phyloP scores from a whole-genome alignment of 2,888 invertebrate species.

The Tetrapedia diversipes region DNA sequence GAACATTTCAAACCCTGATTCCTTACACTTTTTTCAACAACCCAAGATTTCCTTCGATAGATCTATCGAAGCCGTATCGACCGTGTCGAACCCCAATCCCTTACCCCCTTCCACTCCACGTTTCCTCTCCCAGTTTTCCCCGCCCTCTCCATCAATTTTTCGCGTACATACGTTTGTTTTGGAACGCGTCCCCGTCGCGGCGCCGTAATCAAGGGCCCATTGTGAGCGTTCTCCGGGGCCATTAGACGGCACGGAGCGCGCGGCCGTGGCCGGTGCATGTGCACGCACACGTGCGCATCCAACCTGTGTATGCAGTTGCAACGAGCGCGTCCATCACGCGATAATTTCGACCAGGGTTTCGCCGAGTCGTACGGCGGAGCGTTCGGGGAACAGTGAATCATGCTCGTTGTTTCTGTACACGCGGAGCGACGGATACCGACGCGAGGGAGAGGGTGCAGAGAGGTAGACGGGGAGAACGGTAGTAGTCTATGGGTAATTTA shows the following conservation, averaged over 20 bases:
- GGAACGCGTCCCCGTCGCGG: constrained; percentile 22
- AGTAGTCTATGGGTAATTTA: constrained; percentile 78
- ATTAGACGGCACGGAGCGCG: constrained; percentile 46
- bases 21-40: too few species aligned
- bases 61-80: too few species aligned
- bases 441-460: not conserved
- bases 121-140: too few species aligned
- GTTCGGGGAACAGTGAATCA: constrained; percentile 66
- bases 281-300: too few species aligned
- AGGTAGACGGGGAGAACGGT: constrained; percentile 41
- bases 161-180: constrained; percentile 58
- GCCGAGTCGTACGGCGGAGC: constrained; percentile 34
- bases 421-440: constrained; percentile 40
- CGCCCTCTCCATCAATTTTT: constrained; percentile 29
- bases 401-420: constrained; percentile 69
- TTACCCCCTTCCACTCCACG: too few species aligned
- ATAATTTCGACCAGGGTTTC: constrained; percentile 52
- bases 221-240: constrained; percentile 50
- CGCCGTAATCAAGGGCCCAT: constrained; percentile 66
- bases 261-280: constrained; percentile 28
- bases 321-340: constrained; percentile 33
- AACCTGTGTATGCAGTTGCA: too few species aligned
- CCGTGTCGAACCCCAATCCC: too few species aligned
- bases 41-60: too few species aligned
- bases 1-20: too few species aligned